Evolutionary conservation across 2,888 invertebrate genomes (phyloP), one percentile per base, ranked within the genome.

Genomic region (Ichneumon xanthorius): DNA sequence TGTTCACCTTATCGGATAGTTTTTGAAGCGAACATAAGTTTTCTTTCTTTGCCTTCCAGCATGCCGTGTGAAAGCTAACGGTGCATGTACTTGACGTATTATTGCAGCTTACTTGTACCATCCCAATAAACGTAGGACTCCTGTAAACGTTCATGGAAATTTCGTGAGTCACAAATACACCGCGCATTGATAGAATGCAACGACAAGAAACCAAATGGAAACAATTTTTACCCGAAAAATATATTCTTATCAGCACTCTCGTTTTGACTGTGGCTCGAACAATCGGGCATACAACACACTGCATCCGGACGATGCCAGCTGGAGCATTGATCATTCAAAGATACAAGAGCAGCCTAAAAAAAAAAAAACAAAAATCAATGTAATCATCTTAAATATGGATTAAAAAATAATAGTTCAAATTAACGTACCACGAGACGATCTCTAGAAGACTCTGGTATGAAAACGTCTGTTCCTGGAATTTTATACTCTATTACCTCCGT

Each of bases 1-100:
- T 1, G 37, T 22, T 88, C 89, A 91, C 92, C 88, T 88, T 89
- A 48, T 92, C 91, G 11, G 90, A 87, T 61, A 90, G 68, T 82
- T 90, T 91, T 65, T 76, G 19, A 7, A 79, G 1, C 6, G 87
- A 86, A 33, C 87, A 89, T 7, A 90, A 71, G 7, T 82, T 22
- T 19, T 90, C 90, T 84, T 92, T 92, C 37, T 88, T 87, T 2
- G 80, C 22, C 84, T 90, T 90, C 92, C 92, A 92, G 86, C 92
- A 92, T 37, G 78, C 68, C 61, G 45, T 68, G 84, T 92, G 92
- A 87, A 88, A 92, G 37, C 85, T 89, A 5, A 91, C 80, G 11
- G 58, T 65, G 70, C 92, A 92, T 19, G 88, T 84, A 83, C 87
- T 85, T 2, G 61, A 72, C 5, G 78, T 37, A 68, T 92, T 90